Evolutionary conservation across 2,888 invertebrate genomes (phyloP).

Genomic region (Hypercompe scribonia): DNA sequence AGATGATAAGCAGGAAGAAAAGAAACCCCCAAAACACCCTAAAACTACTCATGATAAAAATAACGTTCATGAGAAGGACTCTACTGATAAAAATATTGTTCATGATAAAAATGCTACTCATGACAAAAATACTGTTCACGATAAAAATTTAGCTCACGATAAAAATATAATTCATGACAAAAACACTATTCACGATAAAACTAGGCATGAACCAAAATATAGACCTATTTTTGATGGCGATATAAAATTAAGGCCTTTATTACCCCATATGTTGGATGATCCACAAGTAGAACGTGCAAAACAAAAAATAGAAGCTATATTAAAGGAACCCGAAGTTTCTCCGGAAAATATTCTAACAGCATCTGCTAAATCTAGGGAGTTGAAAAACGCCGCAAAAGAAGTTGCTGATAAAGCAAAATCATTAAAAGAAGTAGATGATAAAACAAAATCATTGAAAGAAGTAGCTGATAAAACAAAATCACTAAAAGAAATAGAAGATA

Average conservation of each 20-base stretch:
- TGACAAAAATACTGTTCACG: not conserved
- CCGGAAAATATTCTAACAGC: conserved; percentile 76
- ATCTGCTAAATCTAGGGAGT: conserved; percentile 63
- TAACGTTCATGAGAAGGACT: conserved; percentile 14
- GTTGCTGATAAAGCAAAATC: conserved; percentile 61
- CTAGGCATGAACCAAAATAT: conserved; percentile 17
- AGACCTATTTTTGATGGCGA: conserved; percentile 68
- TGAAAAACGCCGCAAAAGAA: conserved; percentile 63
- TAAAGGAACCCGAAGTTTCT: conserved; percentile 82
- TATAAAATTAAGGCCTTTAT: conserved; percentile 74
- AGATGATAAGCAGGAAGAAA: conserved; percentile 66
- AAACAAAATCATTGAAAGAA: conserved; percentile 41
- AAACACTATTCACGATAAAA: not conserved
- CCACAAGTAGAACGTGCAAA: conserved; percentile 82
- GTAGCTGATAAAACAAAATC: conserved; percentile 44
- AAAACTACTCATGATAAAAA: conserved; percentile 48
- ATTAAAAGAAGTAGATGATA: conserved; percentile 43
- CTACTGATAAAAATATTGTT: not conserved
- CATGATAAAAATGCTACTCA: not conserved
- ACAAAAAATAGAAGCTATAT: conserved; percentile 81
- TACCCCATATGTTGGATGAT: conserved; percentile 69
- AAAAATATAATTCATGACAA: not conserved
- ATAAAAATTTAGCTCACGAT: not conserved
- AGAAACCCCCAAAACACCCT: conserved; percentile 59
- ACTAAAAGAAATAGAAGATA: conserved; percentile 62